phyloP scores from a whole-genome alignment of 2,888 invertebrate genomes.

The Torymus texanus region DNA sequence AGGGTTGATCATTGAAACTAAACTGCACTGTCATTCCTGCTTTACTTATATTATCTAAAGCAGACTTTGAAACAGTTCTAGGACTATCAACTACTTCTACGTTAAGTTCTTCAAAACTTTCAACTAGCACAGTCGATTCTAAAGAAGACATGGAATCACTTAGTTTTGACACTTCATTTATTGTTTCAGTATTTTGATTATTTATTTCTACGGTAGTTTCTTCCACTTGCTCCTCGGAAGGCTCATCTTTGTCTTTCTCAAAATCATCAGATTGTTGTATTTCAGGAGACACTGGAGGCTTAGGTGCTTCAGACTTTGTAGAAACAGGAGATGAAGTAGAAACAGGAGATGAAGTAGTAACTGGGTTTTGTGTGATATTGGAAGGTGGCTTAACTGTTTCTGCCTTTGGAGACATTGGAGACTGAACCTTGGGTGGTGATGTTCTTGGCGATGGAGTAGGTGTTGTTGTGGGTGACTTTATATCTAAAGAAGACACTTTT shows the following conservation, averaged over 20 bases:
- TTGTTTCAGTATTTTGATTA: slow-evolving; percentile 46
- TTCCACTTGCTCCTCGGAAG: slow-evolving; percentile 53
- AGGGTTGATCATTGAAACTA: slow-evolving; percentile 76
- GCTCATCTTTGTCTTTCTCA: slow-evolving; percentile 58
- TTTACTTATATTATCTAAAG: slow-evolving; percentile 82
- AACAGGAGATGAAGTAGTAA: slow-evolving; percentile 57
- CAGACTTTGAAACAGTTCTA: slow-evolving; percentile 78
- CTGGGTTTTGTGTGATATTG: slow-evolving; percentile 59
- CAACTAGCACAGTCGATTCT: slow-evolving; percentile 54
- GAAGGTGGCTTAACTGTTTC: slow-evolving; percentile 55
- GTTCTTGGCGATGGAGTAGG: slow-evolving; percentile 67
- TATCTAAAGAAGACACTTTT: slow-evolving; percentile 62
- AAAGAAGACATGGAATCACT: slow-evolving; percentile 45
- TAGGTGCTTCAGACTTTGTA: slow-evolving; percentile 43
- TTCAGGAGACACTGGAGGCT: slow-evolving; percentile 16
- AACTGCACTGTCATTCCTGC: slow-evolving; percentile 82
- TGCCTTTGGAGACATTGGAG: slow-evolving; percentile 66
- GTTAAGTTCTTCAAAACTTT: slow-evolving; percentile 58
- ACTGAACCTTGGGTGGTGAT: slow-evolving; percentile 62
- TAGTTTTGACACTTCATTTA: slow-evolving; percentile 44
- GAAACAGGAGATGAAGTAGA: slow-evolving; percentile 60
- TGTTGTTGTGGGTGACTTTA: slow-evolving; percentile 68
- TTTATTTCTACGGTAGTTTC: slow-evolving; percentile 53
- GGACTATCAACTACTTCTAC: slow-evolving; percentile 67
- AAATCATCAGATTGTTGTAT: slow-evolving; percentile 56